Evolutionary conservation across 2,113 vertebrate species (phyloP), one percentile per base, ranked within the genome.

Genomic region (Alectura lathami): DNA sequence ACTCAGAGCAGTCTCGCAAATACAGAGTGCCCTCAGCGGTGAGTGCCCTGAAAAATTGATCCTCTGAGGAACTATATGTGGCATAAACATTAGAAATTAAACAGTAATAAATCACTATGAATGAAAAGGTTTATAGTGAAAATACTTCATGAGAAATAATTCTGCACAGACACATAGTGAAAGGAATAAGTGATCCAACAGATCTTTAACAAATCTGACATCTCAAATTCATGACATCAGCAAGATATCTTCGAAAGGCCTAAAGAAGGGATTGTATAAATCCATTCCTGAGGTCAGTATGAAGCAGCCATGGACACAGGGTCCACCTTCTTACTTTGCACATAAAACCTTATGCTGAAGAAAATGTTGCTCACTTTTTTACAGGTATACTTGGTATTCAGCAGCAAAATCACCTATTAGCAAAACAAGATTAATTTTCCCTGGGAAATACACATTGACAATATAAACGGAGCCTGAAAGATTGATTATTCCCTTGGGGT

Each of bases 41-140:
- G 32, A 66, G 57, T 85, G 51, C 32, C 70, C 45, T 92, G 84
- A 92, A 77, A 94, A 91, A 96, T 1, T 67, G 47, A 91, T 83
- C 93, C 86, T 69, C 63, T 60, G 85, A 88, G 84, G 91, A 83
- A 73, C 18, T 72, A 73, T 11, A 63, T 83, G 50, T 88, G 67
- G 68, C 84, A 93, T 83, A 94, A 94, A 83, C 59, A 85, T 85
- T 54, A 89, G 59, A 91, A 91, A 91, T 83, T 76, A 83, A 89
- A 60, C 20, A 42, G 42, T 30, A 75, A 91, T 83, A 92, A 73
- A 91, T 92, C 82, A 92, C 27, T 23, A 66, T 17, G 85, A 91
- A 74, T 74, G 17, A 79, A 76, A 69, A 89, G 22, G 11, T 38
- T 91, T 63, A 36, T 50, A 66, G 47, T 59, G 30, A 87, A 92